Evolutionary conservation across 2,888 invertebrate genomes (phyloP).

Genomic region (Horisme vitalbata): DNA sequence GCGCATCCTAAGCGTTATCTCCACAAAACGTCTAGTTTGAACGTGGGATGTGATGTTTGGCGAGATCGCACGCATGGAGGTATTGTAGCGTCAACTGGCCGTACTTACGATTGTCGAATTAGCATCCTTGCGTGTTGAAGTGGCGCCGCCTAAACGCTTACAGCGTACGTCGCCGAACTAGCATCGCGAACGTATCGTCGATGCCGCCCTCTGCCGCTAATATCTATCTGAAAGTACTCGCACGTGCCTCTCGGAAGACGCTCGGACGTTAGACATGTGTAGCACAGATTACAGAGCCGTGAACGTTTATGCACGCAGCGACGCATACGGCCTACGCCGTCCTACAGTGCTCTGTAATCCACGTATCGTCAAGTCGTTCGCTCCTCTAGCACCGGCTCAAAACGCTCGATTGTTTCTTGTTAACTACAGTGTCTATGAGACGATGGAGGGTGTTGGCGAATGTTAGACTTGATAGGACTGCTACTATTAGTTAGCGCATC

Average conservation of each 20-base stretch:
- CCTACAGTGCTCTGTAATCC: slow-evolving; percentile 9
- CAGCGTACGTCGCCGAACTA: slow-evolving; percentile 50
- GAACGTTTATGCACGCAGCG: not conserved
- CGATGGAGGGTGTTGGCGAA: slow-evolving; percentile 11
- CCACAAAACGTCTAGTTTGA: slow-evolving; percentile 8
- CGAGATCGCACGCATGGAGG: slow-evolving; percentile 37
- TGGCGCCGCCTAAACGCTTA: slow-evolving; percentile 61
- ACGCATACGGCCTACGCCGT: slow-evolving; percentile 2
- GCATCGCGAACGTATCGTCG: slow-evolving; percentile 63
- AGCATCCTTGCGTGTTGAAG: slow-evolving; percentile 47
- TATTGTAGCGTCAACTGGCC: slow-evolving; percentile 44
- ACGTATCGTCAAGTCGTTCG: slow-evolving; percentile 1
- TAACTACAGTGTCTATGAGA: slow-evolving; percentile 7
- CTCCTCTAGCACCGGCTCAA: not conserved
- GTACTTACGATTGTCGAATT: slow-evolving; percentile 64
- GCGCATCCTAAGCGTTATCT: slow-evolving; percentile 5
- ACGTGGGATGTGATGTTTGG: slow-evolving; percentile 13
- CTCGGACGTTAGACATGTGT: slow-evolving; percentile 19
- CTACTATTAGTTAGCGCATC: slow-evolving; percentile 27
- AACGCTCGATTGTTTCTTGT: not conserved
- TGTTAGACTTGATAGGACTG: slow-evolving; percentile 27
- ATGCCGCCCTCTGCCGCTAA: slow-evolving; percentile 56
- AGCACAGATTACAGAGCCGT: slow-evolving; percentile 11
- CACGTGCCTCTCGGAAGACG: slow-evolving; percentile 55
- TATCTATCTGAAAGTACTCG: slow-evolving; percentile 74